Percentiles rank a stretch among this genome's conserved stretches.
These are phyloP conservation scores for Marmota monax DNA, from an alignment of 2,113 vertebrate genomes.

Conservation along the genomic window DNA sequence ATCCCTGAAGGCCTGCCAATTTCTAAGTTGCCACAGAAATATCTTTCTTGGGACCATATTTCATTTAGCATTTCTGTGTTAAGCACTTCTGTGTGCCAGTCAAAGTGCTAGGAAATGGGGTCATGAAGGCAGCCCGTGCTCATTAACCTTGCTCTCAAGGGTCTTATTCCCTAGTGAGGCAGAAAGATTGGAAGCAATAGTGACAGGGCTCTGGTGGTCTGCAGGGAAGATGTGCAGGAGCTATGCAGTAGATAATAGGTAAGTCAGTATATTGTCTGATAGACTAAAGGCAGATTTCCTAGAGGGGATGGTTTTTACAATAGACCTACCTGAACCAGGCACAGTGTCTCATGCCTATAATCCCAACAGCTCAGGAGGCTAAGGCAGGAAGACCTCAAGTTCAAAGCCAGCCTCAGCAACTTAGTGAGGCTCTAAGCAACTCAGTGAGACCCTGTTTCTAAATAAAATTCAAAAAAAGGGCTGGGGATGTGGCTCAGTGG, in stretches of 20 bases:
- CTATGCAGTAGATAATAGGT: no score
- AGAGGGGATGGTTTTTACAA: background rate
- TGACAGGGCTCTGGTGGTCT: no score
- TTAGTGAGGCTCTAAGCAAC: no score
- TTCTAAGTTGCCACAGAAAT: background rate
- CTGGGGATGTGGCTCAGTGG: no score
- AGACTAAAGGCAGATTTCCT: background rate
- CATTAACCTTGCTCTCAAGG: background rate
- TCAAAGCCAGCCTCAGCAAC: no score
- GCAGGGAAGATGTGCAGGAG: background rate
- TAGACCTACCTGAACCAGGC: background rate
- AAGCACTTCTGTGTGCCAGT: background rate
- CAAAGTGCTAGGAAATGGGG: no score
- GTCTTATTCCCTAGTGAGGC: accelerated
- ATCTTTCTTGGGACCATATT: background rate
- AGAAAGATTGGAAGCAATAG: background rate
- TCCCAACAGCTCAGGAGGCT: no score
- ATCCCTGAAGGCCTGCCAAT: background rate
- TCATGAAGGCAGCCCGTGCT: background rate
- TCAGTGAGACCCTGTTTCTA: no score
- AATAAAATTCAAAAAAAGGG: no score
- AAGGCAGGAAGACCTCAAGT: no score
- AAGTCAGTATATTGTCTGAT: background rate
- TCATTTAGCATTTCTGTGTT: background rate
- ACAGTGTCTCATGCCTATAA: no score